Base-by-base conservation (phyloP, 1,140 invertebrate species). In the Drosophila nigrodunni region DNA sequence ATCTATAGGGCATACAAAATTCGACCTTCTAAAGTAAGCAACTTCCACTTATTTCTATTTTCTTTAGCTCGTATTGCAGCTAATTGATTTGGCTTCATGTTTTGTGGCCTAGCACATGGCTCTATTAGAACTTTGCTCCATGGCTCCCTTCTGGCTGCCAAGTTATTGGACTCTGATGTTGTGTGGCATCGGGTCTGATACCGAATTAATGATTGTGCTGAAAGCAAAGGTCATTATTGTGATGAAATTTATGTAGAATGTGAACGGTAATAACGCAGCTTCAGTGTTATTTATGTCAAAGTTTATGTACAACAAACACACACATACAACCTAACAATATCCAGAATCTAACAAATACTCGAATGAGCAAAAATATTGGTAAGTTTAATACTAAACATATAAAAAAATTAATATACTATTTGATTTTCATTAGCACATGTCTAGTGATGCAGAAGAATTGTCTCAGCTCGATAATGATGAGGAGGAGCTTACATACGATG, bases 111-210 rank as follows among this genome's bases (percentile, higher is more conserved):
- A 35, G 47, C 74, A 75, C 61, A 80, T 74, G 78, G 80, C 71
- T 50, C 61, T 46, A 35, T 41, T 52, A 37, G 15, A 7, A 13
- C 11, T 41, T 41, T 11, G 41, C 15, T 55, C n/a, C 7, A 11
- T 71, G 81, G 83, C 83, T 87, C 83, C 83, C 73, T 78, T 78
- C 59, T 83, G 83, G 83, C 83, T 87, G 85, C 80, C 80, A 75
- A 70, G 39, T 64, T 55, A 41, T 64, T 64, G 60, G 71, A 62
- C 49, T 50, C 39, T 54, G 49, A 13, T 67, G 50, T 30, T 52
- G 50, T 74, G 65, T 68, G 65, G 57, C 65, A 68, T 68, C 13
- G 57, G 57, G 10, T 9, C 13, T 21, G 37, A 21, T 35, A n/a
- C 25, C 55, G 55, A 88, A 87, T 88, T 88, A 73, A 87, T 87